Evolutionary conservation across 53 echinoderm and acorn worm species (phyloP).

Genomic region (Glandiceps talaboti): DNA sequence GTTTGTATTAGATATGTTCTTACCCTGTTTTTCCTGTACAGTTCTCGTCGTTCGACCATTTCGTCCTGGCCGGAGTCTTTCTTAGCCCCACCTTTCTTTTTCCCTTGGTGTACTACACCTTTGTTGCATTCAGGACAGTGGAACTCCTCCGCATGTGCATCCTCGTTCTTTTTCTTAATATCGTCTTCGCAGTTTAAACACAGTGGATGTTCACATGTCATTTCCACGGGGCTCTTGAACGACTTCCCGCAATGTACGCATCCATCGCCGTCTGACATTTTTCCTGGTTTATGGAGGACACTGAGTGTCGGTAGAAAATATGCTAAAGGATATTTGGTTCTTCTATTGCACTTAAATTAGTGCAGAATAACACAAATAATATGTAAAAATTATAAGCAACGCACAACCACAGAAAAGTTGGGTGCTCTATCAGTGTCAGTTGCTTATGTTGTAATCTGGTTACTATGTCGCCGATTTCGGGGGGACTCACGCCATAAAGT

Average conservation of each 20-base stretch:
- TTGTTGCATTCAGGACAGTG: background rate
- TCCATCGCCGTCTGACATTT: background rate
- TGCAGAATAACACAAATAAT: too few relatives aligned
- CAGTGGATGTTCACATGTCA: background rate
- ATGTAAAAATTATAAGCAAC: too few relatives aligned
- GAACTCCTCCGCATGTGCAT: background rate
- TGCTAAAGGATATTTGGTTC: too few relatives aligned
- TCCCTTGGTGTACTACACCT: background rate
- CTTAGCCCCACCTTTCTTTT: background rate
- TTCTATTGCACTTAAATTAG: too few relatives aligned
- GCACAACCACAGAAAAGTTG: too few relatives aligned
- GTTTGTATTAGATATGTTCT: too few relatives aligned
- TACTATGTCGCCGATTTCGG: too few relatives aligned
- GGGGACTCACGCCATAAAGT: too few relatives aligned
- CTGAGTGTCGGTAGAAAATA: too few relatives aligned
- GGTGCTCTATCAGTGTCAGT: too few relatives aligned
- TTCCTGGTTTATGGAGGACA: too few relatives aligned
- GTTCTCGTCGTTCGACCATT: background rate
- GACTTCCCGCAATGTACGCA: background rate
- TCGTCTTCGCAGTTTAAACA: background rate
- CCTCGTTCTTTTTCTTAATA: background rate
- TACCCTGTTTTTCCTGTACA: background rate
- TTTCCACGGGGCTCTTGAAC: background rate
- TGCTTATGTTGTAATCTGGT: too few relatives aligned
- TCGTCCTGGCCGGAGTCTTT: background rate